A percentile compares a stretch with the other conserved stretches of the same genome.
These are phyloP conservation scores for Calameuta filiformis DNA, from an alignment of 2,888 invertebrate species.

Conservation along the genomic window DNA sequence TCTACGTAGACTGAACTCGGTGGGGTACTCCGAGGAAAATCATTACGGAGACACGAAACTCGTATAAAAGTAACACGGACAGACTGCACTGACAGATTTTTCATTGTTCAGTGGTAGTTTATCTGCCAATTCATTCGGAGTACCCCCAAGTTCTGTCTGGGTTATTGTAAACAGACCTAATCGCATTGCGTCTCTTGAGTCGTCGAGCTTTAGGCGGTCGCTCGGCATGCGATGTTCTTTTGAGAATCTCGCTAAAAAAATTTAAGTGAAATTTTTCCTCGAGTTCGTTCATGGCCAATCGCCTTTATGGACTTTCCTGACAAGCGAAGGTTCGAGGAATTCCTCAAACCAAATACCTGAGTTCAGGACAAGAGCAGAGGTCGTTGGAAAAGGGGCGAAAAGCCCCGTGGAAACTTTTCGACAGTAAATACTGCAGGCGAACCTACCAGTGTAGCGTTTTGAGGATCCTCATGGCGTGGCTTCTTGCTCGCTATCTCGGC, in stretches of 20 bases:
- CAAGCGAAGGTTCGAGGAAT: background rate
- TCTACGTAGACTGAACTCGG: background rate
- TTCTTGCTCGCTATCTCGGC: conserved; percentile 17
- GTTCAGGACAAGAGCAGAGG: background rate
- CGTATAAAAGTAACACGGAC: background rate
- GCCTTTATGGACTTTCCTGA: background rate
- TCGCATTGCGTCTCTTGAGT: conserved; percentile 59
- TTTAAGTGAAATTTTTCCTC: conserved; percentile 21
- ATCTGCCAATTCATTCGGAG: background rate
- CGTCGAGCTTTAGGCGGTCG: conserved; percentile 46
- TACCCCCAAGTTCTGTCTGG: background rate
- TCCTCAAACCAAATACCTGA: background rate
- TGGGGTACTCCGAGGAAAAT: background rate
- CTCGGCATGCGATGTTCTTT: conserved; percentile 31
- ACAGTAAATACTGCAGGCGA: conserved; percentile 1
- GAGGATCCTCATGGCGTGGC: conserved; percentile 65
- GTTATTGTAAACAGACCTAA: conserved; percentile 53
- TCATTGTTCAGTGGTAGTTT: background rate
- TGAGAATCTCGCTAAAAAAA: conserved; percentile 53
- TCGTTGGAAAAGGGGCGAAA: background rate
- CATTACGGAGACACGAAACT: background rate
- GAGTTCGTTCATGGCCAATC: background rate
- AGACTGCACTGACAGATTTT: background rate
- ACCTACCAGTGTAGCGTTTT: conserved; percentile 65
- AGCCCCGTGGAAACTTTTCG: background rate